Evolutionary conservation across 30 jellyfish, hydroid and myxozoan species (phyloP), one percentile per base, ranked within the genome.

Genomic region (Turritopsis dohrnii): DNA sequence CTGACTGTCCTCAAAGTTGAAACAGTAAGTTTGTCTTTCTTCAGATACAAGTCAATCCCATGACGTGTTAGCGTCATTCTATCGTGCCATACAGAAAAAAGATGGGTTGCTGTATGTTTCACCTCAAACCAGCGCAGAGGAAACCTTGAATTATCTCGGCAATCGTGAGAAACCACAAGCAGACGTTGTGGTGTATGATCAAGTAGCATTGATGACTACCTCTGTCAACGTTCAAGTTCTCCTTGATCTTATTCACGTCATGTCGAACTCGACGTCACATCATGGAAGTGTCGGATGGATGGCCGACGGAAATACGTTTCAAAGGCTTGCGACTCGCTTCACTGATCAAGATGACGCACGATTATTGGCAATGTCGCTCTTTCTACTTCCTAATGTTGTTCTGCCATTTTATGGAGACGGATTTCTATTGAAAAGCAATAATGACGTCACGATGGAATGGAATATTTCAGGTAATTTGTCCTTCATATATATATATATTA

Each of bases 261-360:
- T 72, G 84, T 72, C 74, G 69, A 18, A 24, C 3, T 65, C 83
- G n/a, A 79, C 65, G 0, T 95, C 96, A 1, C 16, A 27, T 21
- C 86, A 54, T 82, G 88, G 88, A 1, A 80, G 89, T 89, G 87
- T 91, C 0, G 84, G 91, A 18, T 90, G 96, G 96, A 52, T 85
- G 13, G 52, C 76, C 29, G 95, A 81, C 71, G 95, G 91, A 20
- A 80, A 84, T 1, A 75, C 75, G 69, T 80, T 72, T 53, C 13
- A 52, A 81, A 65, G 88, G 88, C 22, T 81, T 19, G 85, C 71
- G 16, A 66, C 71, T 9, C 85, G 88, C 23, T 65, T 76, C 27
- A 31, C 21, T 19, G 73, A 87, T 52, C 74, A 74, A 21, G 90
- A 76, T 18, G 28, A 72, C 4, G 87, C 89, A 52, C 53, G 41